Base-by-base conservation (phyloP, 92 coral and sea anemone species). In the Siderastrea radians region DNA sequence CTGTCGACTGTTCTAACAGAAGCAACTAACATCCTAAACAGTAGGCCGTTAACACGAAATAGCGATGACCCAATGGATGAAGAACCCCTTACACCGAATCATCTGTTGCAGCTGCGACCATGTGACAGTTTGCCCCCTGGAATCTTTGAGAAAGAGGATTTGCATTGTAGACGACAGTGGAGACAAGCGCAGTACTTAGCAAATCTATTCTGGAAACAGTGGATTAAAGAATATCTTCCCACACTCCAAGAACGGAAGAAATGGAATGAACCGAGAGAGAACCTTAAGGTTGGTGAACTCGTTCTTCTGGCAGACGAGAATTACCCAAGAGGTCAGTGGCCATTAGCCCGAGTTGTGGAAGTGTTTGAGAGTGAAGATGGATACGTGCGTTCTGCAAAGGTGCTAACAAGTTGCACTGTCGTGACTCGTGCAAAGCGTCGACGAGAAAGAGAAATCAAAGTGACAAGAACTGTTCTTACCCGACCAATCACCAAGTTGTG, bases 91-190 rank as follows among this genome's bases (percentile, higher is more conserved):
- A 76, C 93, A 4, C 89, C 91, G 1, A 93, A 93, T 68, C 95
- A 93, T 68, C 61, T 90, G 86, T 74, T 93, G 48, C 96, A 86
- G 52, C 74, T 86, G 63, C 83, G 96, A 16, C 89, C 95, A 66
- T 49, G 76, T 9, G 68, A 89, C 6, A 77, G 88, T 76, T 62
- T 91, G 45, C 92, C 95, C 1, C 74, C 90, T 5, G 92, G 88
- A 0, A 72, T 83, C 1, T 90, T 93, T 61, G 71, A 60, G 7
- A 84, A 93, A 60, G 91, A 68, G 7, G 95, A 93, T 53, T 77
- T 82, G 13, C 63, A 82, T 50, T 90, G 87, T 59, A 75, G 81
- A 69, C 85, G 91, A n/a, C 49, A 65, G 3, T 71, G 82, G 81
- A 71, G 76, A 51, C 78, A 79, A 79, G 90, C 86, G 38, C 12